Conservation (phyloP, 2,888 invertebrate genomes). For the Colostygia pectinataria region DNA sequence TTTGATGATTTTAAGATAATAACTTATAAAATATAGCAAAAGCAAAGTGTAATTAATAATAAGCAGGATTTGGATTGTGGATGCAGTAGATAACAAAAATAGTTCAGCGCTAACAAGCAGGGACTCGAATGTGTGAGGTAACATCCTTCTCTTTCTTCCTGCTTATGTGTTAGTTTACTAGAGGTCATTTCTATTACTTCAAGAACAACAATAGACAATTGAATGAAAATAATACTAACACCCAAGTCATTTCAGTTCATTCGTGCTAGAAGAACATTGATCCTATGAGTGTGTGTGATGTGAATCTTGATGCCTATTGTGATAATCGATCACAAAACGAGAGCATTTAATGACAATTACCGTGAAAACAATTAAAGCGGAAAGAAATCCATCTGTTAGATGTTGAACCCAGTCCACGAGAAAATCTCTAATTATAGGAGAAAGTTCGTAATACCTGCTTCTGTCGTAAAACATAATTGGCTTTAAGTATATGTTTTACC, state of each 20-base stretch:
- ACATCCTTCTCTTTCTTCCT: neutral
- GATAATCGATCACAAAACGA: slow-evolving; percentile 26
- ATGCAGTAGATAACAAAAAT: neutral
- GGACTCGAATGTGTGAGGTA: too few relatives aligned
- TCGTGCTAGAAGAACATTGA: slow-evolving; percentile 28
- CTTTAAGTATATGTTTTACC: slow-evolving; percentile 2
- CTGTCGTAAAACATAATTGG: neutral
- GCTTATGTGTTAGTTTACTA: neutral
- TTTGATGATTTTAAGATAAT: too few relatives aligned
- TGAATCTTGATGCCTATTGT: slow-evolving; percentile 26
- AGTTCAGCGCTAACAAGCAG: too few relatives aligned
- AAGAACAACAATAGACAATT: slow-evolving; percentile 4
- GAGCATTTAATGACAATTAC: slow-evolving; percentile 27
- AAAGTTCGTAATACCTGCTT: slow-evolving; percentile 18
- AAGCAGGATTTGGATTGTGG: too few relatives aligned
- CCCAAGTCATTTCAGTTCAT: slow-evolving; percentile 1
- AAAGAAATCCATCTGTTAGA: slow-evolving; percentile 22
- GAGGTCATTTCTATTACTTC: slow-evolving; percentile 18
- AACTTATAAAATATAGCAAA: too few relatives aligned
- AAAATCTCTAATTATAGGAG: slow-evolving; percentile 28
- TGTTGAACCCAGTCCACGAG: slow-evolving; percentile 12
- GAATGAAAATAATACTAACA: neutral
- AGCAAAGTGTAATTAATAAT: too few relatives aligned
- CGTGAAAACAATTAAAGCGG: slow-evolving; percentile 29
- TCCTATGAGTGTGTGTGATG: slow-evolving; percentile 24